phyloP scores from a whole-genome alignment of 2,888 invertebrate genomes.

The Pristionchus maxplancki region DNA sequence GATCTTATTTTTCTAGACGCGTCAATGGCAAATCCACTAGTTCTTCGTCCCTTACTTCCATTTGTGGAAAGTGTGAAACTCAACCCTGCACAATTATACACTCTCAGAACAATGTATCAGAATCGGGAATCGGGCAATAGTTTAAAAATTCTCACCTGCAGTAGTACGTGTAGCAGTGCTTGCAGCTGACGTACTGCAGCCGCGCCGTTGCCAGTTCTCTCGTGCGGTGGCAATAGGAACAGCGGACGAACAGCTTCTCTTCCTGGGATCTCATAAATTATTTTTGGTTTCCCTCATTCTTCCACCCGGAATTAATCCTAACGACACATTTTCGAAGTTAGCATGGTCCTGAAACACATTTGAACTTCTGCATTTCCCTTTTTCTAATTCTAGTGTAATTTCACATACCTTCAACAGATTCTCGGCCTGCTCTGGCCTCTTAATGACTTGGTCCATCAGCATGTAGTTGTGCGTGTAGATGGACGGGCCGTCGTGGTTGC shows the following conservation, averaged over 20 bases:
- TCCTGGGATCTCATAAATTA: no score
- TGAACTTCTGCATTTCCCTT: neutral
- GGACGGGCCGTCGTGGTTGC: constrained; percentile 70
- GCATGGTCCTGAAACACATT: neutral
- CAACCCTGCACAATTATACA: no score
- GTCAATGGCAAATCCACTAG: neutral
- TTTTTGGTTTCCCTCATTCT: no score
- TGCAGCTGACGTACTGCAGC: constrained; percentile 89
- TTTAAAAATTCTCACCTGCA: no score
- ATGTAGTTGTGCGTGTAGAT: constrained; percentile 73
- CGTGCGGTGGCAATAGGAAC: constrained; percentile 76
- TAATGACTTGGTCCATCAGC: constrained; percentile 73
- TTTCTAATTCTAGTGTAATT: no score
- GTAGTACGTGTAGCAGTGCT: constrained; percentile 95
- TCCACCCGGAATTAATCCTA: no score
- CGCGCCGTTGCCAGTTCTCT: constrained; percentile 85
- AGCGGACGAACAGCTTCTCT: constrained; percentile 73
- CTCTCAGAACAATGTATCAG: no score
- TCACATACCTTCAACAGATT: constrained; percentile 70
- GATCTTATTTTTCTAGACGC: neutral
- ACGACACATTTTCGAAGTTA: no score
- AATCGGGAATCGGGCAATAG: no score
- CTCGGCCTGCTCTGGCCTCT: constrained; percentile 75
- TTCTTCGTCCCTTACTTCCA: neutral
- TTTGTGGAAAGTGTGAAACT: neutral